Evolutionary conservation across 2,797 vertebrate genomes (phyloP).

Genomic region (Characodon lateralis): DNA sequence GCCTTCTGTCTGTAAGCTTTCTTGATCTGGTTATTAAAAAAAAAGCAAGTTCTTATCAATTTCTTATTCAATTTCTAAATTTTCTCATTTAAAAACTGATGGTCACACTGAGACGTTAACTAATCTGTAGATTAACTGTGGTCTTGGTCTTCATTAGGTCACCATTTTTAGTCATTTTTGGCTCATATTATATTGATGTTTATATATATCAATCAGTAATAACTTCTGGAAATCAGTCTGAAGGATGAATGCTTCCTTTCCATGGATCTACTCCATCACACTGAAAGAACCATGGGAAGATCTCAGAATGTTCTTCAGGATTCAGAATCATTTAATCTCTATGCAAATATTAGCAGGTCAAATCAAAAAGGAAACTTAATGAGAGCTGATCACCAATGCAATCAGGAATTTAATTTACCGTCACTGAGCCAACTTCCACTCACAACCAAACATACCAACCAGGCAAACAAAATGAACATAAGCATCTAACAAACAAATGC

Average conservation of each 20-base stretch:
- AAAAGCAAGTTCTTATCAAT: neutral
- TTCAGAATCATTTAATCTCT: neutral
- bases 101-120: constrained; percentile 40
- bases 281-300: neutral
- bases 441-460: neutral
- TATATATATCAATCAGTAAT: neutral
- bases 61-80: neutral
- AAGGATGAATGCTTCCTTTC: neutral
- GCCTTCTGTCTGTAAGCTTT: constrained; percentile 95
- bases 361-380: neutral
- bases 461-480: neutral
- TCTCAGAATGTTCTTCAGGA: neutral
- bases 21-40: constrained; percentile 86
- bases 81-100: constrained; percentile 26
- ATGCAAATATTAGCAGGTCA: neutral
- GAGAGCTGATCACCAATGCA: neutral
- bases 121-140: constrained; percentile 20
- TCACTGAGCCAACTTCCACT: too few species aligned
- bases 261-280: neutral
- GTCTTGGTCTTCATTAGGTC: too few species aligned
- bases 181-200: too few species aligned
- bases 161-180: neutral
- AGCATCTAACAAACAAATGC: neutral
- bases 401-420: neutral
- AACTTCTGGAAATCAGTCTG: neutral